A percentile compares a stretch with the other conserved stretches of the same genome.
Conservation (phyloP, 37 sponge, comb jelly and placozoan species). For the Tethya wilhelma region DNA sequence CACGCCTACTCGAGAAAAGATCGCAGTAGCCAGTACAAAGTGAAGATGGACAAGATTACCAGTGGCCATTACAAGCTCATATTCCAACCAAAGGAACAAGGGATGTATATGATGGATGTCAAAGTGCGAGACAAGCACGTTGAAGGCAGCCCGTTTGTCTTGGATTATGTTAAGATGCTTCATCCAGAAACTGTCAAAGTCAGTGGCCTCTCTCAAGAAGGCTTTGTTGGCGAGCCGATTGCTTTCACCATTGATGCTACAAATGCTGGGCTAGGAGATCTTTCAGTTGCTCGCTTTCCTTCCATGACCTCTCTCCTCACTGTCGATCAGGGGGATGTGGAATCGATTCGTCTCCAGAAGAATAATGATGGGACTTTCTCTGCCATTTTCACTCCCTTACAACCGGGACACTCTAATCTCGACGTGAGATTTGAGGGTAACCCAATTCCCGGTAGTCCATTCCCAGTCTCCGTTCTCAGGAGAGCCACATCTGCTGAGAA, state of each 20-base stretch:
- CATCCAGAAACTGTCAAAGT: constrained; percentile 21
- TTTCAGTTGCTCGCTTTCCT: constrained; percentile 4
- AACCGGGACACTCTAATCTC: constrained; percentile 30
- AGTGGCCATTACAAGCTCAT: constrained; percentile 38
- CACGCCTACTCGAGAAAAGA: constrained; percentile 38
- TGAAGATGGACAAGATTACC: constrained; percentile 61
- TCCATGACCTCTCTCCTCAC: constrained; percentile 5
- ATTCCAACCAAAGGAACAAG: constrained; percentile 49
- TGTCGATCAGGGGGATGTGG: not conserved
- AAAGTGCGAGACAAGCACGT: constrained; percentile 4
- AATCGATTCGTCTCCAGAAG: not conserved
- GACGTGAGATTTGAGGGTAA: constrained; percentile 18
- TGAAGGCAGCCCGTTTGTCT: constrained; percentile 48
- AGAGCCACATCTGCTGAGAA: too few relatives aligned
- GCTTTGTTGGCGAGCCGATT: constrained; percentile 35
- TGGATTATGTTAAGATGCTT: constrained; percentile 14
- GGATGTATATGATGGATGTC: constrained; percentile 60
- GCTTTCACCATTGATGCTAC: constrained; percentile 42
- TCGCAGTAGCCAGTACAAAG: too few relatives aligned
- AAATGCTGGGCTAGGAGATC: constrained; percentile 35
- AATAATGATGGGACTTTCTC: constrained; percentile 54
- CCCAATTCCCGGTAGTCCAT: constrained; percentile 63
- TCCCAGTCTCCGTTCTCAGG: constrained; percentile 39
- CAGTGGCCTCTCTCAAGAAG: not conserved
- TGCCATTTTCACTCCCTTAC: constrained; percentile 39